Evolutionary conservation across 2,113 vertebrate species (phyloP), one percentile per base, ranked within the genome.

Genomic region (Sinocyclocheilus anshuiensis): DNA sequence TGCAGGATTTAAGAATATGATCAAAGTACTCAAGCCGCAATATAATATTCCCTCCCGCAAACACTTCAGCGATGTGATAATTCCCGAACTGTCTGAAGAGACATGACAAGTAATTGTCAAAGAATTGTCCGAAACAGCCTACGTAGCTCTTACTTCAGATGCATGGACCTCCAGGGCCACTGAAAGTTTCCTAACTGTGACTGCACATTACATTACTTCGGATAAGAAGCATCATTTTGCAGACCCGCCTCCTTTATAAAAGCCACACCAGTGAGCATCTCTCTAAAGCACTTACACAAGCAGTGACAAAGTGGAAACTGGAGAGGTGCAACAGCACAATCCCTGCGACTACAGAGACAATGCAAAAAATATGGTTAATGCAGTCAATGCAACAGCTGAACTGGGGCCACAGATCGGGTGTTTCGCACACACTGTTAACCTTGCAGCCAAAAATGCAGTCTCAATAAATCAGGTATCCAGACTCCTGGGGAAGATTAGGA

Each of bases 401-500:
- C 74, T 77, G 24, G 74, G 74, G 13, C 74, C 45, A 53, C 29
- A 50, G 6, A 24, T 50, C 3, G 22, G 11, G 11, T 76, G 42
- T n/a, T 76, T 76, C 18, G 5, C 42, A 11, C 22, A 77, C 10
- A 15, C 13, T 2, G 20, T 76, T 50, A 76, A 76, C 6, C 22
- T 50, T 24, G 13, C n/a, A n/a, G n/a, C n/a, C n/a, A n/a, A 76
- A 13, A 16, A 7, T 8, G 42, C n/a, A 77, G 26, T 29, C 4
- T 50, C 74, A 50, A 6, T 76, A 20, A 26, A 50, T 2, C 45
- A 77, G 15, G 11, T 77, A 13, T 26, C n/a, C 20, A 5, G 45
- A 5, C 74, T 77, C n/a, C n/a, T 89, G 15, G 26, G 48, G 1
- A 67, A 53, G 33, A 36, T 84, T 63, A 61, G 86, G 36, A 83